These are phyloP conservation scores for Puntigrus tetrazona DNA, from an alignment of 2,113 vertebrate genomes.

Conservation along the genomic window DNA sequence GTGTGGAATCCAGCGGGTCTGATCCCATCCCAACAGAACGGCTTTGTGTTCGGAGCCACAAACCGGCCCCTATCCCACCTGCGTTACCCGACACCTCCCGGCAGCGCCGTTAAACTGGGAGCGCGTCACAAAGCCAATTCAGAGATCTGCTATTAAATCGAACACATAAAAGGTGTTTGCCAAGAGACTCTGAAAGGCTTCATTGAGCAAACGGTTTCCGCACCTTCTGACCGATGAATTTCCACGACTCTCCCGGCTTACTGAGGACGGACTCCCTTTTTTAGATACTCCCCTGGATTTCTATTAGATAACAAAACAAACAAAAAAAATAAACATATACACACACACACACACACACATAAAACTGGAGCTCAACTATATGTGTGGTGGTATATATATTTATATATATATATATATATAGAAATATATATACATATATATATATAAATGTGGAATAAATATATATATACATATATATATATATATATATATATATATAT, in stretches of 20 bases:
- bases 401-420: too few species aligned
- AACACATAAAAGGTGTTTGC: background rate
- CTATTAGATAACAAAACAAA: too few species aligned
- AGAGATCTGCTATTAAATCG: background rate
- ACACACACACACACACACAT: too few species aligned
- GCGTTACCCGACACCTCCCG: background rate
- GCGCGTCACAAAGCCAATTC: background rate
- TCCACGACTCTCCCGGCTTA: background rate
- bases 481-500: too few species aligned
- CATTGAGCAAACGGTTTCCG: background rate
- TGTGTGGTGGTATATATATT: too few species aligned
- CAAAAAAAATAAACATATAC: too few species aligned
- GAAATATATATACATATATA: too few species aligned
- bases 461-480: too few species aligned
- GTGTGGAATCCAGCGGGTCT: conserved; percentile 10
- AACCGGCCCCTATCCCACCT: background rate
- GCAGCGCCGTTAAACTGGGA: background rate
- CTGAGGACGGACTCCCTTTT: too few species aligned
- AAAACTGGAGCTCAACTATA: background rate
- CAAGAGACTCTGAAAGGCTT: background rate
- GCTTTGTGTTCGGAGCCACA: conserved; percentile 22
- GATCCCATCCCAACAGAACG: conserved; percentile 8
- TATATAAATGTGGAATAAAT: too few species aligned
- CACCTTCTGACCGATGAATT: conserved; percentile 1
- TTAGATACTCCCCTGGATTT: too few species aligned